These are phyloP conservation scores for Melipona beecheii DNA, from an alignment of 2,888 invertebrate species.

Conservation along the genomic window DNA sequence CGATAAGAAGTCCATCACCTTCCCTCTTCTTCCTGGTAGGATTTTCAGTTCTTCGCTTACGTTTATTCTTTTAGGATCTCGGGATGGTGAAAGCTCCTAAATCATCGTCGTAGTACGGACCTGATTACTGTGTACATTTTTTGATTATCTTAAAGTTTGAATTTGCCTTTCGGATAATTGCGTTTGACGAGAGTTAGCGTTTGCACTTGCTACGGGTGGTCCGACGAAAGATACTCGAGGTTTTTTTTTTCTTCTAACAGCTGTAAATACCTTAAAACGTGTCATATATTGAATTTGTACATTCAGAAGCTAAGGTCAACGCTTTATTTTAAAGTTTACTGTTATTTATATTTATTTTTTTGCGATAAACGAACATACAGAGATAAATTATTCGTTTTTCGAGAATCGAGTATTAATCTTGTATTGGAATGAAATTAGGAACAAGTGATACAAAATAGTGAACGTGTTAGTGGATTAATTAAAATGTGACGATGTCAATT, in stretches of 20 bases:
- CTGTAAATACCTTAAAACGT: no score
- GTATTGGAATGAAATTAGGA: no score
- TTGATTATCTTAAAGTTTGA: neutral
- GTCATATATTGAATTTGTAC: no score
- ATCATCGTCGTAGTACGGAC: neutral
- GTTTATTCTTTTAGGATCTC: neutral
- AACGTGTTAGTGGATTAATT: neutral
- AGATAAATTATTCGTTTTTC: no score
- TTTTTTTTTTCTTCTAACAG: neutral
- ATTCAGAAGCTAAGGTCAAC: no score
- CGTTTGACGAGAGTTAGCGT: neutral
- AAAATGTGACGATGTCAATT: neutral
- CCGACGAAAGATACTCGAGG: neutral
- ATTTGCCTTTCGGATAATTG: neutral
- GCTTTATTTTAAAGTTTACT: no score
- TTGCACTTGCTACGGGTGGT: neutral
- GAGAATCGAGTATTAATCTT: no score
- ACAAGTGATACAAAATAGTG: neutral
- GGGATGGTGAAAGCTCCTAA: neutral
- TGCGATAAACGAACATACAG: no score
- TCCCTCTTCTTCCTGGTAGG: neutral
- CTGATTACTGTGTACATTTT: neutral
- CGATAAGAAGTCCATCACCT: conserved; percentile 3
- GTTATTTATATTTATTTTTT: no score
- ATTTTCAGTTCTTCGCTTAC: neutral